phyloP scores from a whole-genome alignment of 2,888 invertebrate species.

The Drosophila rellima region DNA sequence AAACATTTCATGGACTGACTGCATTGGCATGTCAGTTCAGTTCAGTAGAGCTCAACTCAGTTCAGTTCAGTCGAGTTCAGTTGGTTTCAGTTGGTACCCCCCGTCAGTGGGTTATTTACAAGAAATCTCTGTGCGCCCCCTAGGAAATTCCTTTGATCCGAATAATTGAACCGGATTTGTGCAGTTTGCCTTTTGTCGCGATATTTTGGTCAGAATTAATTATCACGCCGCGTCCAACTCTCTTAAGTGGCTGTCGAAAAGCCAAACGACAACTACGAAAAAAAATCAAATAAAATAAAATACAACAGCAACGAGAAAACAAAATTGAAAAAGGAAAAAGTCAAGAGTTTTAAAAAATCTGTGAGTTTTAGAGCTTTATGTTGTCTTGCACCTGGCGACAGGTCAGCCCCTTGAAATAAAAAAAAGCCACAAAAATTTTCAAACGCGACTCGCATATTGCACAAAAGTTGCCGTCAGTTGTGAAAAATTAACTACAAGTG shows the following conservation, averaged over 20 bases:
- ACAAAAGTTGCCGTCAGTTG: constrained; percentile 76
- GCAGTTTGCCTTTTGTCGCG: constrained; percentile 37
- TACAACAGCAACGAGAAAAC: constrained; percentile 16
- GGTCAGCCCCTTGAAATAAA: constrained; percentile 52
- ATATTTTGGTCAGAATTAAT: constrained; percentile 70
- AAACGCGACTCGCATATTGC: constrained; percentile 69
- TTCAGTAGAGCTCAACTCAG: constrained; percentile 12
- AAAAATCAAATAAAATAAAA: constrained; percentile 15
- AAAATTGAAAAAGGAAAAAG: constrained; percentile 56
- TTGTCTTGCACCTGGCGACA: constrained; percentile 75
- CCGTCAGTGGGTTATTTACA: constrained; percentile 50
- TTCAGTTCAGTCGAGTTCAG: constrained; percentile 9
- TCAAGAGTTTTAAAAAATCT: constrained; percentile 65
- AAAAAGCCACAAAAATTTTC: constrained; percentile 31
- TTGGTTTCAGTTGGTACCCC: constrained; percentile 17
- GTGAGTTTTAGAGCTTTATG: constrained; percentile 55
- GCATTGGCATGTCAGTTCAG: constrained; percentile 60
- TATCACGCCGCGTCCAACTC: constrained; percentile 66
- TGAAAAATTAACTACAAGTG: constrained; percentile 79
- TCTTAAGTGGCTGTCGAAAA: constrained; percentile 77
- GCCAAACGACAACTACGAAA: constrained; percentile 31
- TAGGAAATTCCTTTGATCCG: constrained; percentile 61
- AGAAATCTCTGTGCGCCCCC: constrained; percentile 52
- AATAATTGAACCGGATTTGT: constrained; percentile 75
- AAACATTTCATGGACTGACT: too few species aligned